Base-by-base conservation (phyloP, 2,113 vertebrate genomes). In the Atlantisia rogersi region DNA sequence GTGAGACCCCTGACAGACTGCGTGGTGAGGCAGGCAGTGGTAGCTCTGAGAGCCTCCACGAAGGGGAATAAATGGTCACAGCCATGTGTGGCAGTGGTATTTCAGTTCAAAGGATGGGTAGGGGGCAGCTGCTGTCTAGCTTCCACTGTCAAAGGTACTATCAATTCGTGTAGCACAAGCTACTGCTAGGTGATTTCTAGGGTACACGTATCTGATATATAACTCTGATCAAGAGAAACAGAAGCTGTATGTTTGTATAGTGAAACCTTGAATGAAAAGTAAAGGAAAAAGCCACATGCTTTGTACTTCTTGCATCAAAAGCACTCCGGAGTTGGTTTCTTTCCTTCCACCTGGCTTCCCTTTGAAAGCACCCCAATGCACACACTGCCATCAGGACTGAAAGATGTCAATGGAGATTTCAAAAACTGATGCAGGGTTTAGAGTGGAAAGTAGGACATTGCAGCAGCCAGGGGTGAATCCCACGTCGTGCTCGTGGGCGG, bases 401-500 rank as follows among this genome's bases (percentile, higher is more conserved):
- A 67, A 69, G 17, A 46, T 55, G 15, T 42, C 84, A 82, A 31
- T 2, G 5, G 86, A 63, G 40, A 58, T 65, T 85, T 29, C 68
- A 59, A 74, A 85, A 88, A 67, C 28, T 15, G 5, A 9, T 42
- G 4, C 26, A 26, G 69, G 20, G 2, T 77, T 92, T 95, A 79
- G 48, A 40, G 4, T 67, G 59, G 21, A 78, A 92, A 82, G 48
- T 8, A 89, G 37, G 59, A 76, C 22, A 24, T 11, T 67, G n/a
- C 32, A 64, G 8, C 22, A 87, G 24, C 37, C 48, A 29, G 14
- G 19, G 22, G 21, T 52, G 50, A 48, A 10, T 67, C 25, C 50
- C 42, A 60, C 0, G 1, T 60, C 7, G 2, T 32, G 37, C n/a
- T 77, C 0, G 5, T 52, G 69, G 18, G 31, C 0, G 0, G 29